A percentile compares a stretch with the other conserved stretches of the same genome.
phyloP scores from a whole-genome alignment of 2,113 vertebrate species.

The Microtus ochrogaster region DNA sequence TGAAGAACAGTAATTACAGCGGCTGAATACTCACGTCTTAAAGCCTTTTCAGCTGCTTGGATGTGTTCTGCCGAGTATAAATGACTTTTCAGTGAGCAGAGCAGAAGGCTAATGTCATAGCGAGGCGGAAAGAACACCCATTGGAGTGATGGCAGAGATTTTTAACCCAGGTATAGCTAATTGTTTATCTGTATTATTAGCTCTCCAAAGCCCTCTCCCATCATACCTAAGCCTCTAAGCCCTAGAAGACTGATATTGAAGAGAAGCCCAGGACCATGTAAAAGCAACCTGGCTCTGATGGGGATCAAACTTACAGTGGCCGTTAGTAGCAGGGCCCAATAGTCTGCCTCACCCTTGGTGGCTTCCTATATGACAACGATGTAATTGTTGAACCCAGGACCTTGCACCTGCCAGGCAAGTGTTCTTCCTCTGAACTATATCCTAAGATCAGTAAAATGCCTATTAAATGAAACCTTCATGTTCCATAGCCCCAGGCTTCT shows the following conservation, averaged over 20 bases:
- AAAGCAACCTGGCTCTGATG: neutral
- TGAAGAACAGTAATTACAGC: constrained; percentile 76
- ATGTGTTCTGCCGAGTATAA: constrained; percentile 54
- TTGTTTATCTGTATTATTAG: neutral
- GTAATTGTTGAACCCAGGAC: neutral
- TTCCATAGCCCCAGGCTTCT: neutral
- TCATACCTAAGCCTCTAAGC: neutral
- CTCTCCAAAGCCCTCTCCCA: neutral
- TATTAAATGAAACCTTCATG: neutral
- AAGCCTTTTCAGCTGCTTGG: constrained; percentile 14
- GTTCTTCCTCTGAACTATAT: neutral
- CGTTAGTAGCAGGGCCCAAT: neutral
- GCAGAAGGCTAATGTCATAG: neutral
- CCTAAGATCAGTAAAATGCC: neutral
- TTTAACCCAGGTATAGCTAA: neutral
- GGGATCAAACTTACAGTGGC: neutral
- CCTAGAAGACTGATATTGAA: neutral
- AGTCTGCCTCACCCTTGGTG: neutral
- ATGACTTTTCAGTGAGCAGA: constrained; percentile 44
- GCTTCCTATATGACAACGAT: neutral
- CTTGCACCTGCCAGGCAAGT: neutral
- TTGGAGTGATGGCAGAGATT: neutral
- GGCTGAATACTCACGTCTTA: neutral
- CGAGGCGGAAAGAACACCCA: neutral
- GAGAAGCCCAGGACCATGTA: neutral